Evolutionary conservation across 2,888 invertebrate genomes (phyloP), one percentile per base, ranked within the genome.

Genomic region (Trachelus iudaicus): DNA sequence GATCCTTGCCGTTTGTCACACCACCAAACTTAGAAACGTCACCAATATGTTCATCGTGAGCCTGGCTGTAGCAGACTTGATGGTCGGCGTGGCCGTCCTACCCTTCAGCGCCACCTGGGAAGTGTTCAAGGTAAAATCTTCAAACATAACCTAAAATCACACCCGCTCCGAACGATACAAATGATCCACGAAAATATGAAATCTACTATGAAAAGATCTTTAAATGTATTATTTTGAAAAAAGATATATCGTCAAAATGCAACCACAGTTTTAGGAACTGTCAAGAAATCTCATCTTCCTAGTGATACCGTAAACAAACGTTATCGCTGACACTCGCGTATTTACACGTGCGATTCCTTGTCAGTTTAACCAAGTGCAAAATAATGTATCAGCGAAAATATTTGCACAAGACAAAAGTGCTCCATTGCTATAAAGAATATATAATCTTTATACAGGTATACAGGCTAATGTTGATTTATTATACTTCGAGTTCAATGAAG

Each of bases 1-100:
- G 86, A 98, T 98, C 88, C 95, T 96, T 76, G 98, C 98, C 78
- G 98, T 98, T 79, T 96, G 97, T 91, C 96, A 97, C 92, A 96
- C 96, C 15, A 96, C 96, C 81, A 98, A 98, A 92, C 94, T 99
- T 84, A 94, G 98, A 84, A 98, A 97, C 84, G 98, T 98, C 86
- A 99, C 98, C 82, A 99, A 99, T 92, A 95, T 98, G 89, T 98
- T 99, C 93, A 98, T 99, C 91, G 98, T 98, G 81, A 98, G 98
- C 74, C 94, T 99, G 89, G 99, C 99, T 0, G 97, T 98, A 33
- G 98, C 99, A 73, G 99, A 99, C 92, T 94, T 99, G 81, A 93
- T 98, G 89, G 98, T 99, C n/a, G 99, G 99, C 1, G 93, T 98
- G 11, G 96, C 98, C 34, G 98, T 99, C 75, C 94, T 99, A 86